phyloP scores from a whole-genome alignment of 2,888 invertebrate species.

The Neoascia interrupta region DNA sequence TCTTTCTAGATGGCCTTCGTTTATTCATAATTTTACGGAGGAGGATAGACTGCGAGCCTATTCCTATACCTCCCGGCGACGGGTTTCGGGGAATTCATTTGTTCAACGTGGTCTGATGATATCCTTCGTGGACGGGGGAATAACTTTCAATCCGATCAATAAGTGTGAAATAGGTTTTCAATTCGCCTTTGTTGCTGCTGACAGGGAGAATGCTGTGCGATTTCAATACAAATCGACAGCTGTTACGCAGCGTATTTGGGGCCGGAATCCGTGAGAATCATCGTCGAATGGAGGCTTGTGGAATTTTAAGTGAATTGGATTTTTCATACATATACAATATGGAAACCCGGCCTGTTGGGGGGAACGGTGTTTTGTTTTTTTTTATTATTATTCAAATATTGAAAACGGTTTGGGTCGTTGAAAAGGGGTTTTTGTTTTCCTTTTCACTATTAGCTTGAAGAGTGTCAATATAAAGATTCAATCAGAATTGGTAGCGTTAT shows the following conservation, averaged over 20 bases:
- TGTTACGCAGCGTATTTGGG: constrained; percentile 30
- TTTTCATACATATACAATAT: background rate
- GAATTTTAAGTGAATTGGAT: constrained; percentile 63
- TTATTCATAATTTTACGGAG: constrained; percentile 13
- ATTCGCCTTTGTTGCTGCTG: constrained; percentile 13
- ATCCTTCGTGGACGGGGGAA: constrained; percentile 2
- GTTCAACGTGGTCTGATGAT: background rate
- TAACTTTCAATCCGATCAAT: constrained; percentile 57
- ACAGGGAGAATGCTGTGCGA: constrained; percentile 10
- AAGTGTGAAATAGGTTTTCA: constrained; percentile 63
- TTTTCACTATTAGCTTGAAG: too few species aligned
- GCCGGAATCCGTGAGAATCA: constrained; percentile 22
- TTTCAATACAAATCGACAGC: constrained; percentile 38
- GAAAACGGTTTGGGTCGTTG: too few species aligned
- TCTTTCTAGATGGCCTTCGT: constrained; percentile 8
- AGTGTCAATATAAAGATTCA: too few species aligned
- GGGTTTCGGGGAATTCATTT: constrained; percentile 7
- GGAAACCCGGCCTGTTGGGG: too few species aligned
- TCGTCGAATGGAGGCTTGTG: constrained; percentile 24
- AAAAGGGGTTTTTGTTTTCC: too few species aligned
- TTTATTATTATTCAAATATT: too few species aligned
- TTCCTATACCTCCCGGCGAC: too few species aligned
- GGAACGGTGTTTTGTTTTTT: too few species aligned
- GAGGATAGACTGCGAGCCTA: too few species aligned
- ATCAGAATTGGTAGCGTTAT: too few species aligned